Evolutionary conservation across 2,113 vertebrate species (phyloP).

Genomic region (Larimichthys crocea): DNA sequence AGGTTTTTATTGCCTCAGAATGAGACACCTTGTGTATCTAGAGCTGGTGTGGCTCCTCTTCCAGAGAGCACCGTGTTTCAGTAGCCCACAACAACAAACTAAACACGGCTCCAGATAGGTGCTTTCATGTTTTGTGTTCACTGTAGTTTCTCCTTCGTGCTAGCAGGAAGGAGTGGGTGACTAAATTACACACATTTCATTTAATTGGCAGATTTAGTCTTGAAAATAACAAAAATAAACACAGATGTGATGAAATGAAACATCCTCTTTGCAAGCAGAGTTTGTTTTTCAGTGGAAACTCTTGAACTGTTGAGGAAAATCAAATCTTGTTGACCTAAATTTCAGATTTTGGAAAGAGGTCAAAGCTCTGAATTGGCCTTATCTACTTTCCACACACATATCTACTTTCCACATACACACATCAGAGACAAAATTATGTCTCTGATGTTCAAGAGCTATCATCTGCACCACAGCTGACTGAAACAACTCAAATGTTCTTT

Average conservation of each 20-base stretch:
- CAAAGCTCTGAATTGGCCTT: constrained; percentile 44
- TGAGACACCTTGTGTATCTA: too few species aligned
- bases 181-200: too few species aligned
- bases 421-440: background rate
- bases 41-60: too few species aligned
- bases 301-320: constrained; percentile 30
- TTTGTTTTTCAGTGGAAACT: background rate
- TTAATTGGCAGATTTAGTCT: background rate
- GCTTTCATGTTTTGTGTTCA: too few species aligned
- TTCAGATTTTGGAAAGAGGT: constrained; percentile 49
- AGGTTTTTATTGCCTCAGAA: too few species aligned
- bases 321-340: constrained; percentile 40
- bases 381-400: constrained; percentile 30
- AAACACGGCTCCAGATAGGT: too few species aligned
- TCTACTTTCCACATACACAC: constrained; percentile 20
- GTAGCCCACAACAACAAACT: too few species aligned
- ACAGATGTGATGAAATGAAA: background rate
- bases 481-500: constrained; percentile 3
- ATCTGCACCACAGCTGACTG: constrained; percentile 18
- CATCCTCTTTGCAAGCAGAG: background rate
- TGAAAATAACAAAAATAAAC: background rate
- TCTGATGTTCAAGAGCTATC: constrained; percentile 31
- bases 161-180: too few species aligned
- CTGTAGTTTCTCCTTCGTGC: too few species aligned
- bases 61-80: too few species aligned